These are phyloP conservation scores for Coptodon rendalli DNA, from an alignment of 2,113 vertebrate genomes.

Conservation along the genomic window DNA sequence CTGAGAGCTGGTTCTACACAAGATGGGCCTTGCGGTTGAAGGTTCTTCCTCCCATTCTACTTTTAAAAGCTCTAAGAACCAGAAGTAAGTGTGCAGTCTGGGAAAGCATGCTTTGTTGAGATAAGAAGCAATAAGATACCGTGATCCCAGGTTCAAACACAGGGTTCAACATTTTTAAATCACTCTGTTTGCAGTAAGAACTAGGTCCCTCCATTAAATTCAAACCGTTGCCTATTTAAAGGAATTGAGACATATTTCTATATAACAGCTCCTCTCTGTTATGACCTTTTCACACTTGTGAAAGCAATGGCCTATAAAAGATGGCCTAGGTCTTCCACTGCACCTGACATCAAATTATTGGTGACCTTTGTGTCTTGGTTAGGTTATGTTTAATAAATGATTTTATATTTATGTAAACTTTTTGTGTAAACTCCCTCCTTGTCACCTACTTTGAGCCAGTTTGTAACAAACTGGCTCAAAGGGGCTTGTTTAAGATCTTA, in stretches of 20 bases:
- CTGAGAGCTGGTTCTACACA: background rate
- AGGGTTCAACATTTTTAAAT: background rate
- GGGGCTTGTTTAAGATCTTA: background rate
- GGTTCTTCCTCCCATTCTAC: background rate
- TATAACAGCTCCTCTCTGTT: background rate
- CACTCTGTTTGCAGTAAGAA: background rate
- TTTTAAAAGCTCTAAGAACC: background rate
- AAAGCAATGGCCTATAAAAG: background rate
- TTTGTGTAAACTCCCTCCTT: background rate
- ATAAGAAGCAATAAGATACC: background rate
- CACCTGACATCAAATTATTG: background rate
- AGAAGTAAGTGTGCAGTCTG: background rate
- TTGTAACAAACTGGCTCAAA: too few relatives aligned
- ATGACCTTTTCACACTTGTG: background rate
- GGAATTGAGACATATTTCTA: background rate
- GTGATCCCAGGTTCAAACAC: background rate
- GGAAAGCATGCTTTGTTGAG: background rate
- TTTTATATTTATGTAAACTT: background rate
- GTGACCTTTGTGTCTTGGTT: background rate
- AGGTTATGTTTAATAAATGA: background rate
- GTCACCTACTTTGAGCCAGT: background rate
- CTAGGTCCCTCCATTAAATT: background rate
- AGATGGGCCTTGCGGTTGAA: background rate
- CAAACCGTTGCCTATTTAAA: background rate
- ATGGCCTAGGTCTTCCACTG: background rate